phyloP scores from a whole-genome alignment of 1,140 invertebrate species.

The Drosophila sulfurigaster region DNA sequence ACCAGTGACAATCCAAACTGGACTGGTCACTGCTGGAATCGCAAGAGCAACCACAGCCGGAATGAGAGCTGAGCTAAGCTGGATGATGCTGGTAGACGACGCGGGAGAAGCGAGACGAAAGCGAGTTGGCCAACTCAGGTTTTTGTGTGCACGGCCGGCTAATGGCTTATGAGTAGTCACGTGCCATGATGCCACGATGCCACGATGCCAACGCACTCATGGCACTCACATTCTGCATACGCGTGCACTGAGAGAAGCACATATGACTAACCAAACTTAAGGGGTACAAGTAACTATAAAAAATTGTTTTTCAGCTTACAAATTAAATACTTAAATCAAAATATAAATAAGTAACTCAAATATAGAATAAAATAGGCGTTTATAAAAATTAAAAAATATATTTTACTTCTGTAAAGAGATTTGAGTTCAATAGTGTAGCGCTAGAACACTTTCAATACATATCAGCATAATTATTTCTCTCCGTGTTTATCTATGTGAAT shows the following conservation, averaged over 20 bases:
- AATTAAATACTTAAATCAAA: too few relatives aligned
- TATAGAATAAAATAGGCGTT: too few relatives aligned
- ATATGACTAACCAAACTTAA: too few relatives aligned
- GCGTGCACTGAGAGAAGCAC: too few relatives aligned
- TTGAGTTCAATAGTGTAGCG: too few relatives aligned
- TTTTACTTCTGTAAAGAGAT: too few relatives aligned
- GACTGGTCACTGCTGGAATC: slow-evolving; percentile 27
- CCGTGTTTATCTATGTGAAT: slow-evolving; percentile 1
- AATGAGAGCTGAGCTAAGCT: slow-evolving; percentile 15
- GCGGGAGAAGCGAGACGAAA: not conserved
- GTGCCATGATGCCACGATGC: slow-evolving; percentile 20
- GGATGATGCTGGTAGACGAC: not conserved
- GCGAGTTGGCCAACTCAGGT: slow-evolving; percentile 26
- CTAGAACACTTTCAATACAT: too few relatives aligned
- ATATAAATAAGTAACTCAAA: too few relatives aligned
- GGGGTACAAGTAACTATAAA: too few relatives aligned
- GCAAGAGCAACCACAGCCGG: slow-evolving; percentile 19
- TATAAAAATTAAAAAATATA: too few relatives aligned
- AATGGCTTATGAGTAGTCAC: slow-evolving; percentile 66
- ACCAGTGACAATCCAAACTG: slow-evolving; percentile 72
- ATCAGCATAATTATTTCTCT: too few relatives aligned
- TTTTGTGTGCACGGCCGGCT: slow-evolving; percentile 43
- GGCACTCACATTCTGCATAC: slow-evolving; percentile 11
- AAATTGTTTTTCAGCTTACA: too few relatives aligned
- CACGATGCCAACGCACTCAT: slow-evolving; percentile 31